Conservation (phyloP, 2,888 invertebrate species). For the Toxonevra muliebris region DNA sequence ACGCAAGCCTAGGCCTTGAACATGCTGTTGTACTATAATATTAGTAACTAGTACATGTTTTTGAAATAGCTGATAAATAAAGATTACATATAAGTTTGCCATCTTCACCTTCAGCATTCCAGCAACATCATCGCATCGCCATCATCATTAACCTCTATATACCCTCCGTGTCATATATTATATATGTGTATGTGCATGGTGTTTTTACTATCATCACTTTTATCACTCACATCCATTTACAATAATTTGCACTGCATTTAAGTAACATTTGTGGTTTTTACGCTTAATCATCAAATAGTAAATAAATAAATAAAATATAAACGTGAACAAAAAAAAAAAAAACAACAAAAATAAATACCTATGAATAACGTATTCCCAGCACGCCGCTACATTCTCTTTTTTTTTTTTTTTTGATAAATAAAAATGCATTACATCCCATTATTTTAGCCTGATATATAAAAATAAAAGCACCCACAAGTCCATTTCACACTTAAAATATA, state of each 20-base stretch:
- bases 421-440: constrained; percentile 60
- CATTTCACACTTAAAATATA: constrained; percentile 12
- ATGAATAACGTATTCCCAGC: constrained; percentile 47
- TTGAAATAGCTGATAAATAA: too few relatives aligned
- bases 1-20: too few relatives aligned
- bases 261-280: constrained; percentile 59
- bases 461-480: constrained; percentile 29
- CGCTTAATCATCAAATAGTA: constrained; percentile 54
- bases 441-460: constrained; percentile 40
- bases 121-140: background rate
- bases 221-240: background rate
- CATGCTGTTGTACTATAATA: too few relatives aligned
- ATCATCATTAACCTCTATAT: background rate
- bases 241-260: constrained; percentile 53
- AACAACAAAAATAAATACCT: background rate
- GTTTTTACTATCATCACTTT: background rate
- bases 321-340: constrained; percentile 9
- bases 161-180: too few relatives aligned
- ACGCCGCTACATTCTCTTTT: constrained; percentile 48
- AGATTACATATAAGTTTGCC: too few relatives aligned
- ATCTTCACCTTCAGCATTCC: background rate
- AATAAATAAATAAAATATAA: constrained; percentile 27
- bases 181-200: background rate
- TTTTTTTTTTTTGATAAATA: constrained; percentile 48
- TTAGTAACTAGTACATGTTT: too few relatives aligned